Evolutionary conservation across 2,888 invertebrate species (phyloP).

Genomic region (Apamea anceps): DNA sequence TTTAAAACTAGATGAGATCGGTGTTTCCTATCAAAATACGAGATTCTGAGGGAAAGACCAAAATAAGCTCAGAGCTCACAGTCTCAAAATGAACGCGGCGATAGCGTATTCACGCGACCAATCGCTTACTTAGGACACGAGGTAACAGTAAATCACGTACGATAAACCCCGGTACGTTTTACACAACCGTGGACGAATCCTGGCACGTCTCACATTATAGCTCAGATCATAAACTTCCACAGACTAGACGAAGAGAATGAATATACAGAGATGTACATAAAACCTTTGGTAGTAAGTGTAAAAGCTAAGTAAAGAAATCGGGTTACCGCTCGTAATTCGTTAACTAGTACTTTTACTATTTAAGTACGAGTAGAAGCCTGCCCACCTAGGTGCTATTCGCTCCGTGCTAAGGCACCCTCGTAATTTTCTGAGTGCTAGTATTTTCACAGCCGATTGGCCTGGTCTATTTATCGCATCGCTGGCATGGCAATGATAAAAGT

Average conservation of each 20-base stretch:
- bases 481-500: conserved; percentile 7
- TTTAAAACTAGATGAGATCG: not conserved
- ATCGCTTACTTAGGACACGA: not conserved
- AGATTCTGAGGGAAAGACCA: not conserved
- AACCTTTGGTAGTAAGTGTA: conserved; percentile 25
- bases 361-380: conserved; percentile 19
- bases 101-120: not conserved
- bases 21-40: not conserved
- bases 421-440: conserved; percentile 47
- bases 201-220: conserved; percentile 35
- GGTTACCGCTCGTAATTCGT: conserved; percentile 40
- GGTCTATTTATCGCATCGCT: conserved; percentile 21
- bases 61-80: not conserved
- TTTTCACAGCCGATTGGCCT: conserved; percentile 10
- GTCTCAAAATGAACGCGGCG: not conserved
- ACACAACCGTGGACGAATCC: conserved; percentile 18
- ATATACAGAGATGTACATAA: conserved; percentile 41
- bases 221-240: conserved; percentile 38
- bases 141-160: conserved; percentile 25
- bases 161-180: conserved; percentile 5
- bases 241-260: conserved; percentile 28
- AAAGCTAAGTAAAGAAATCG: conserved; percentile 55
- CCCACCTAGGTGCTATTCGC: conserved; percentile 6
- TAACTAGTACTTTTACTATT: conserved; percentile 49
- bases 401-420: conserved; percentile 24